These are phyloP conservation scores for Echinarachnius parma DNA, from an alignment of 53 echinoderm and acorn worm species.

Conservation along the genomic window DNA sequence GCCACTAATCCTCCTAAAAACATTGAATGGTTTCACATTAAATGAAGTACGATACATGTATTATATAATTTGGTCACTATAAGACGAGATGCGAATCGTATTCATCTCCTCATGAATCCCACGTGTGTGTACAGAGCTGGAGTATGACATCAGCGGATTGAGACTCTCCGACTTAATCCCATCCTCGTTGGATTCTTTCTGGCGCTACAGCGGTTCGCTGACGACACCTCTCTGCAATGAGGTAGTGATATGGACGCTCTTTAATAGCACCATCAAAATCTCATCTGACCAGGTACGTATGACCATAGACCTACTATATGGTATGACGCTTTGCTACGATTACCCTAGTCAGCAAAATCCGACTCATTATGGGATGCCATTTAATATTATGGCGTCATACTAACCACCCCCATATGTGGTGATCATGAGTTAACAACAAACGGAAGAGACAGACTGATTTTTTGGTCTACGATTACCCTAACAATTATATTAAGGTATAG, in stretches of 20 bases:
- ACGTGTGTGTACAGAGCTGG: neutral
- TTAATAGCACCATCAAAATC: slow-evolving; percentile 54
- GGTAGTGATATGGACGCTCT: slow-evolving; percentile 73
- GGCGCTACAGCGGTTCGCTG: slow-evolving; percentile 73
- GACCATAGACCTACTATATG: too few species aligned
- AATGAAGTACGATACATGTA: neutral
- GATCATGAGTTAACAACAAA: too few species aligned
- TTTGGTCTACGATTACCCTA: too few species aligned
- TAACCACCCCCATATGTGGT: too few species aligned
- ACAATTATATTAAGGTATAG: too few species aligned
- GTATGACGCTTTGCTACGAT: too few species aligned
- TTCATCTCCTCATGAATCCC: neutral
- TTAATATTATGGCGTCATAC: too few species aligned
- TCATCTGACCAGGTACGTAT: slow-evolving; percentile 63
- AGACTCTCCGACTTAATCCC: neutral
- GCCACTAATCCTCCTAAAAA: too few species aligned
- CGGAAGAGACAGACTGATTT: too few species aligned
- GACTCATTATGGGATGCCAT: too few species aligned
- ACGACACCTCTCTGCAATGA: slow-evolving; percentile 78
- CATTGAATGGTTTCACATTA: too few species aligned
- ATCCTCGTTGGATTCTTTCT: slow-evolving; percentile 21
- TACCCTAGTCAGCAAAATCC: too few species aligned
- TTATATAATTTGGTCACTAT: neutral
- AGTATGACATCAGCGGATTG: neutral
- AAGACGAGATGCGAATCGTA: neutral